Percentiles rank a stretch among this genome's conserved stretches.
Evolutionary conservation across 2,888 invertebrate species (phyloP).

Genomic region (Agrotis clavis): DNA sequence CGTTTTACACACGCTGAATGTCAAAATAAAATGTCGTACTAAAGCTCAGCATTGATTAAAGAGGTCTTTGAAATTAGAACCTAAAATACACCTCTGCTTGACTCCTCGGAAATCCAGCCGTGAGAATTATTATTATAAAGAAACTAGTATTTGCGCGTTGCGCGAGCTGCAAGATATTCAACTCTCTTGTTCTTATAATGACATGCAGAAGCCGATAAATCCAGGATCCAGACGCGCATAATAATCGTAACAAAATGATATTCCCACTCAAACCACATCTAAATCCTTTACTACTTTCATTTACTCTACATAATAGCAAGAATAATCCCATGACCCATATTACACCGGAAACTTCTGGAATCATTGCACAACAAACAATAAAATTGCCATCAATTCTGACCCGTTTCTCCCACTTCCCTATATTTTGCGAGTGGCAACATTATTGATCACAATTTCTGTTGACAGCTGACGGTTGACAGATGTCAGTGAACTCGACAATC

Average conservation of each 20-base stretch:
- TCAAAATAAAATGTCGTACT: too few relatives aligned
- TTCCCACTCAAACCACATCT: not conserved
- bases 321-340: constrained; percentile 24
- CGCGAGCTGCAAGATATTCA: too few relatives aligned
- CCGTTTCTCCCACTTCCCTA: constrained; percentile 41
- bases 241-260: not conserved
- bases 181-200: too few relatives aligned
- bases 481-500: constrained; percentile 48
- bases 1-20: too few relatives aligned
- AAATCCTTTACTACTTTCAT: not conserved
- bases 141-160: too few relatives aligned
- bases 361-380: constrained; percentile 45
- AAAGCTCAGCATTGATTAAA: too few relatives aligned
- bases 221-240: not conserved
- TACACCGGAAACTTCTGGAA: constrained; percentile 20
- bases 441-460: constrained; percentile 53
- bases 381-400: constrained; percentile 43
- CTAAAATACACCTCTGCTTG: too few relatives aligned
- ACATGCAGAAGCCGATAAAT: too few relatives aligned
- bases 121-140: too few relatives aligned
- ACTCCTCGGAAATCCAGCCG: too few relatives aligned
- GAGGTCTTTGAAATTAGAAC: too few relatives aligned
- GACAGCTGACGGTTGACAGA: constrained; percentile 35
- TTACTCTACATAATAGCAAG: constrained; percentile 16
- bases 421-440: constrained; percentile 39